phyloP scores from a whole-genome alignment of 2,888 invertebrate genomes.

The Atethmia centrago region DNA sequence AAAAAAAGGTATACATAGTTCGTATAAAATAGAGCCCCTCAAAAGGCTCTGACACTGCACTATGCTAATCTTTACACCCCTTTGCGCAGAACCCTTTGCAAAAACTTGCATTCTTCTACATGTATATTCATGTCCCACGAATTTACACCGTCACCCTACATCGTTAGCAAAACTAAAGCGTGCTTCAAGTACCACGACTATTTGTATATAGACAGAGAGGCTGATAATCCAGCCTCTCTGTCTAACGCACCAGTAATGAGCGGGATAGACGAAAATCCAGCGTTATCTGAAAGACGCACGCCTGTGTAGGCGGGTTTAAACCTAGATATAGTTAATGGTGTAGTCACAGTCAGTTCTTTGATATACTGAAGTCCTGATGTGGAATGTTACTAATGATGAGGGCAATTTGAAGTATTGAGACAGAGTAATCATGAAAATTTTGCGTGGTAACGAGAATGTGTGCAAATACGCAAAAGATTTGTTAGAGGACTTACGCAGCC shows the following conservation, averaged over 20 bases:
- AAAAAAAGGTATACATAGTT: not conserved
- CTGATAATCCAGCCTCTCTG: constrained; percentile 48
- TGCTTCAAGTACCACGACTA: constrained; percentile 72
- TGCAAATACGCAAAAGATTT: constrained; percentile 26
- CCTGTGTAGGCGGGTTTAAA: constrained; percentile 47
- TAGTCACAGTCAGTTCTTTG: constrained; percentile 20
- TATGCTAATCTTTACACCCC: constrained; percentile 43
- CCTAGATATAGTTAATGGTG: constrained; percentile 17
- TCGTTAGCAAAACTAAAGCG: constrained; percentile 77
- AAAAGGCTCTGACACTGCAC: constrained; percentile 40
- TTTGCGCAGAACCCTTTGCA: constrained; percentile 29
- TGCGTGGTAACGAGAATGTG: not conserved
- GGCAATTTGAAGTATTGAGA: constrained; percentile 15
- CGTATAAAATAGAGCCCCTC: constrained; percentile 2
- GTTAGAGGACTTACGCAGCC: constrained; percentile 16
- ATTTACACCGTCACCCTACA: constrained; percentile 73
- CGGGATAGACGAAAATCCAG: constrained; percentile 46
- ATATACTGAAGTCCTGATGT: constrained; percentile 19
- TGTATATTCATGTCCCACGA: constrained; percentile 51
- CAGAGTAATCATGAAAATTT: constrained; percentile 26
- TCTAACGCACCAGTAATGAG: constrained; percentile 41
- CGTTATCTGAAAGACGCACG: constrained; percentile 64
- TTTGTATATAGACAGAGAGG: constrained; percentile 76
- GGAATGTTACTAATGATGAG: constrained; percentile 14
- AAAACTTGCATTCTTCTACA: constrained; percentile 43